phyloP scores from a whole-genome alignment of 1,140 invertebrate species.

The Neelides sp. region DNA sequence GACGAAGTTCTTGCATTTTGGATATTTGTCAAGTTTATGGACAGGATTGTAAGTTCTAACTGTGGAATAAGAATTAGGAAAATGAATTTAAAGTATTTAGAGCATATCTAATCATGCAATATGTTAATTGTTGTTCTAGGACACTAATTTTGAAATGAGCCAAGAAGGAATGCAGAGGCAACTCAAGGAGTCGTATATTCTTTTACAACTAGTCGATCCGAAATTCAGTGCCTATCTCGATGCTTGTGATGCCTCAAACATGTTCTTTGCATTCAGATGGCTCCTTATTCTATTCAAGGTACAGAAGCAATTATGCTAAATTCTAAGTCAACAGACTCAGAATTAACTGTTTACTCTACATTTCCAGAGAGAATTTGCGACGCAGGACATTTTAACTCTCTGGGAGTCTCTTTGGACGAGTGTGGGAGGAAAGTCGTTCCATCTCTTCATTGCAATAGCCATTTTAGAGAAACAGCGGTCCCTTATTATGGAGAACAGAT shows the following conservation, averaged over 20 bases:
- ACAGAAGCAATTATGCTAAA: neutral
- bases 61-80: constrained; percentile 5
- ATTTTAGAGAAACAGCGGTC: constrained; percentile 47
- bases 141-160: constrained; percentile 92
- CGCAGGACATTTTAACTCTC: constrained; percentile 53
- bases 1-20: constrained; percentile 95
- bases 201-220: constrained; percentile 56
- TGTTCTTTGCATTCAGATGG: constrained; percentile 98
- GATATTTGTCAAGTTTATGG: constrained; percentile 99
- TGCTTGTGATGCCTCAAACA: constrained; percentile 84
- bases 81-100: too few species aligned
- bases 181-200: constrained; percentile 47
- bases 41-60: constrained; percentile 63
- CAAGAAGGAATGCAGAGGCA: constrained; percentile 94
- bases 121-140: constrained; percentile 49
- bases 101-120: constrained; percentile 10
- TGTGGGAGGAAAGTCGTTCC: constrained; percentile 41
- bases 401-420: constrained; percentile 46
- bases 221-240: constrained; percentile 73
- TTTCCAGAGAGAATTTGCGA: constrained; percentile 52
- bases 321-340: neutral
- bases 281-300: constrained; percentile 65
- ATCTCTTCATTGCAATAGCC: constrained; percentile 47
- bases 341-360: constrained; percentile 10
- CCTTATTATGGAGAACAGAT: constrained; percentile 50